Base-by-base conservation (phyloP, 2,888 invertebrate species). In the Rambutsinella grinnellia region DNA sequence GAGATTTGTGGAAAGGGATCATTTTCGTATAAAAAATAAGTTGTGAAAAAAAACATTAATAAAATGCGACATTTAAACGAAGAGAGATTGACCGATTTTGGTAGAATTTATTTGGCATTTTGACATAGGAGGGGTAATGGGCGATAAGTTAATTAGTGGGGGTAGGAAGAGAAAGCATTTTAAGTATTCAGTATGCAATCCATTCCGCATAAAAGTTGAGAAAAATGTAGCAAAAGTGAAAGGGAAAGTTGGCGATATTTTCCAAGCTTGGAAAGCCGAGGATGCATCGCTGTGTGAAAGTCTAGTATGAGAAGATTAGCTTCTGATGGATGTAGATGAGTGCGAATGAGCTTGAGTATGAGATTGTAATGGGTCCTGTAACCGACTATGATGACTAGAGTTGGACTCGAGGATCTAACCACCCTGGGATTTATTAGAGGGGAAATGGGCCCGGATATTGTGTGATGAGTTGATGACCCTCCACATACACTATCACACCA, bases 371-470 rank as follows among this genome's bases (percentile, higher is more conserved):
- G 63, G 74, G 71, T 62, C 57, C 79, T 79, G 79, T 79, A 71
- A 79, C 66, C 75, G 53, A 71, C 46, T 57, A 67, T n/a, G 63
- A 51, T 70, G 71, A 75, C 70, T 61, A 76, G 71, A 53, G 69
- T 54, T 65, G 62, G n/a, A n/a, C n/a, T n/a, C n/a, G n/a, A n/a
- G n/a, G n/a, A 69, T 78, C 65, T 56, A 66, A 74, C 74, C 67
- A 76, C 65, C 76, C 57, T 51, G 71, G 70, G 76, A 76, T 75
- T 74, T 78, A 75, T 79, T 78, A 70, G 78, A 51, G 63, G 65
- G 78, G 75, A 80, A 78, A 78, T 80, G 72, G 78, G 78, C 63
- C 78, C 69, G 76, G 74, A 67, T 70, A 76, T 80, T 76, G 69
- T 75, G 74, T 68, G 75, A 66, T 71, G 72, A 69, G 62, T 75